Conservation (phyloP, 2,113 vertebrate genomes). For the Oryzias javanicus region DNA sequence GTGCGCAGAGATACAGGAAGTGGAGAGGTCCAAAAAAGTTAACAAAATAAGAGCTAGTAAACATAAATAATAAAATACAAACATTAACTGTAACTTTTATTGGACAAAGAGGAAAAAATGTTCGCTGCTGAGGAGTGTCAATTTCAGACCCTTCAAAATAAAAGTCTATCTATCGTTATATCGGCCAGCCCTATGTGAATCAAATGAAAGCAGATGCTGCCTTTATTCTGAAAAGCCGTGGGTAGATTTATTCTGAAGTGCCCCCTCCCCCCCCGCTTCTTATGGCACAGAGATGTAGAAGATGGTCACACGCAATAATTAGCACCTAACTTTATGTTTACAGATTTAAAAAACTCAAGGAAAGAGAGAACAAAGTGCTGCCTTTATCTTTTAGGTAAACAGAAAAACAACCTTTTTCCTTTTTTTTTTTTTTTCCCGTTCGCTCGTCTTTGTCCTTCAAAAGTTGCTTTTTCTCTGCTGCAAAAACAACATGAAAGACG, state of each 20-base stretch:
- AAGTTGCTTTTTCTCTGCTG: constrained; percentile 17
- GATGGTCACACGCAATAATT: constrained; percentile 18
- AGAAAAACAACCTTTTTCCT: not conserved
- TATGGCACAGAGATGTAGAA: not conserved
- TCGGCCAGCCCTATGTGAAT: no score
- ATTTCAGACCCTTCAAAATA: no score
- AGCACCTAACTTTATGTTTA: constrained; percentile 14
- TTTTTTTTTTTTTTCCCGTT: constrained; percentile 6
- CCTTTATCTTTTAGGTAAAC: constrained; percentile 2
- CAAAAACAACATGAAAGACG: constrained; percentile 21
- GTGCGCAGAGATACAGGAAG: no score
- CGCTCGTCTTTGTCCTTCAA: constrained; percentile 4
- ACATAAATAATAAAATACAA: no score
- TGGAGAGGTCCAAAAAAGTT: no score
- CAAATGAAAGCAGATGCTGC: no score
- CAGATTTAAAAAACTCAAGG: constrained; percentile 4
- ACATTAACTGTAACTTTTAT: no score
- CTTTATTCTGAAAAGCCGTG: not conserved
- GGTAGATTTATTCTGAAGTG: constrained; percentile 5
- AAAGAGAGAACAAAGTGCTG: constrained; percentile 10
- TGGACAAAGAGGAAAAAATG: no score
- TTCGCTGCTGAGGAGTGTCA: no score
- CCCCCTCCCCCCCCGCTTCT: not conserved
- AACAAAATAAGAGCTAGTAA: no score
- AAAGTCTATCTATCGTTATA: no score